These are phyloP conservation scores for Osmerus mordax DNA, from an alignment of 2,113 vertebrate species.

Conservation along the genomic window DNA sequence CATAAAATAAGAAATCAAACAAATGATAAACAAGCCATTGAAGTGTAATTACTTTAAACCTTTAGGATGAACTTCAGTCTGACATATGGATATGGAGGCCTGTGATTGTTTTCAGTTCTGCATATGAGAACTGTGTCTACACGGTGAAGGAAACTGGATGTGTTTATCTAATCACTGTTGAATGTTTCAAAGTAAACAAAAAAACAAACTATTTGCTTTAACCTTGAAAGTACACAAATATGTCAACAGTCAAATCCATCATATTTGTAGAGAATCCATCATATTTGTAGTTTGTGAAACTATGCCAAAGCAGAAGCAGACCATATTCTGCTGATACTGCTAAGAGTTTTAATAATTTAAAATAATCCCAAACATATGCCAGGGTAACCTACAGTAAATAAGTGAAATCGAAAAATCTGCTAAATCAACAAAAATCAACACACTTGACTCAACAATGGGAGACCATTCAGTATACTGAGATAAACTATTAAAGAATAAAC, in stretches of 20 bases:
- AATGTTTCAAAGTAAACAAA: too few relatives aligned
- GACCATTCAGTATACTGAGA: neutral
- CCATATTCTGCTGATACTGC: neutral
- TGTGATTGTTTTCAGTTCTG: neutral
- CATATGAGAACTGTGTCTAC: neutral
- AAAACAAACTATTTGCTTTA: constrained; percentile 3
- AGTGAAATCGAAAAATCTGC: neutral
- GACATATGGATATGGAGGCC: neutral
- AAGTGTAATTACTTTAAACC: neutral
- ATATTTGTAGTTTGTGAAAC: neutral
- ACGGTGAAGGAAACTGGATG: neutral
- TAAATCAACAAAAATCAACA: neutral
- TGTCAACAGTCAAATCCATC: neutral
- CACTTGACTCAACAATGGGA: neutral
- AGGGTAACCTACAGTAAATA: neutral
- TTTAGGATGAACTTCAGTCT: neutral
- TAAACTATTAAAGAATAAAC: neutral
- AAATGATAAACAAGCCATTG: constrained; percentile 16
- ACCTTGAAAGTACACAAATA: constrained; percentile 11
- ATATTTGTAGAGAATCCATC: constrained; percentile 3
- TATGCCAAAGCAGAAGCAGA: neutral
- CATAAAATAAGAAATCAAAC: constrained; percentile 22
- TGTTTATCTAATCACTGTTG: neutral
- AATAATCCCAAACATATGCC: neutral
- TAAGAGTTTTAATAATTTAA: constrained; percentile 1